A percentile compares a stretch with the other conserved stretches of the same genome.
Evolutionary conservation across 2,888 invertebrate species (phyloP).

Genomic region (Thysanoteuthis rhombus): DNA sequence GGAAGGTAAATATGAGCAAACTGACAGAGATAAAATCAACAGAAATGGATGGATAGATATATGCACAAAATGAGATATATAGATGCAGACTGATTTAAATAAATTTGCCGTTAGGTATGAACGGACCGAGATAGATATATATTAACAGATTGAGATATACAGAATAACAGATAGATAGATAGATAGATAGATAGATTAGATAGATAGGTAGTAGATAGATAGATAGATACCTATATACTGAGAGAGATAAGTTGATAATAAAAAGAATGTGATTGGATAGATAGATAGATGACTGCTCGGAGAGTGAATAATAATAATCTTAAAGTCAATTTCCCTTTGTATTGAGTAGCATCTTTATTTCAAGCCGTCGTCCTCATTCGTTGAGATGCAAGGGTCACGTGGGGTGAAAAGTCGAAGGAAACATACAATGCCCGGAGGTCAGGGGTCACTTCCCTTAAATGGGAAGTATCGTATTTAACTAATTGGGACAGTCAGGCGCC

Average conservation of each 20-base stretch:
- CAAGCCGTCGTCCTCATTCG: not conserved
- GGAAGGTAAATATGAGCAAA: no score
- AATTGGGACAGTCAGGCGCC: conserved; percentile 12
- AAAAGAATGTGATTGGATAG: no score
- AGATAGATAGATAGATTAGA: not conserved
- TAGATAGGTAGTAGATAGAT: not conserved
- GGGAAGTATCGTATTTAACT: not conserved
- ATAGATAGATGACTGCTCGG: no score
- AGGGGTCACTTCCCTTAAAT: not conserved
- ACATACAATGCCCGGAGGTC: conserved; percentile 12
- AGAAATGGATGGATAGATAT: no score
- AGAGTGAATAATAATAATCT: not conserved
- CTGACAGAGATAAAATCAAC: no score
- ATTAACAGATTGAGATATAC: not conserved
- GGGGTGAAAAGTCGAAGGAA: not conserved
- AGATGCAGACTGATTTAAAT: no score
- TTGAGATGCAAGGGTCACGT: not conserved
- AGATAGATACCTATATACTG: not conserved
- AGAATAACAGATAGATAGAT: not conserved
- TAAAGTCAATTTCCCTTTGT: not conserved
- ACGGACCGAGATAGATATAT: no score
- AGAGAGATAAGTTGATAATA: no score
- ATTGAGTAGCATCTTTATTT: not conserved
- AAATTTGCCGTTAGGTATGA: no score
- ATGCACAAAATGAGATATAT: no score